phyloP scores from a whole-genome alignment of 2,888 invertebrate genomes.

The Agrochola lychnidis region DNA sequence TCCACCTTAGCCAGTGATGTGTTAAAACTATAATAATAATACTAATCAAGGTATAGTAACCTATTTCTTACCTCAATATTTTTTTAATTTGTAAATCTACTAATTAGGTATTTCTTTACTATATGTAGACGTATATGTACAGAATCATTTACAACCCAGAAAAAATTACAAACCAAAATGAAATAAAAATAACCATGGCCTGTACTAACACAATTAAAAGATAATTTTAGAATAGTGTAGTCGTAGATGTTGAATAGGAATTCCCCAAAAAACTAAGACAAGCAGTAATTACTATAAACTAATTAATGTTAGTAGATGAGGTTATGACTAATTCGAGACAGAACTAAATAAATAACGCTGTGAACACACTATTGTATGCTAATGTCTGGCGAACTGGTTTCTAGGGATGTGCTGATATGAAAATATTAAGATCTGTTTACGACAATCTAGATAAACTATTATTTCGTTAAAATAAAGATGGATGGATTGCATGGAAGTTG shows the following conservation, averaged over 20 bases:
- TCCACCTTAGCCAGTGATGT: not conserved
- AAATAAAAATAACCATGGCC: not conserved
- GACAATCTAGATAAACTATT: not conserved
- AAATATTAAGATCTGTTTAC: not conserved
- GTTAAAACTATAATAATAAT: not conserved
- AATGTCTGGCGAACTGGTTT: constrained; percentile 43
- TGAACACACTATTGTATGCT: constrained; percentile 63
- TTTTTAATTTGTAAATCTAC: no score
- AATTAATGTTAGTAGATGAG: constrained; percentile 39
- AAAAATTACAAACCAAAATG: no score
- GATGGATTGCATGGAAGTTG: not conserved
- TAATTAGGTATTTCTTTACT: not conserved
- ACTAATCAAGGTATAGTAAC: no score
- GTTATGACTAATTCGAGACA: constrained; percentile 23
- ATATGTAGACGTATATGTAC: not conserved
- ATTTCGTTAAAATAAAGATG: not conserved
- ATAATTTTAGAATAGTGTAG: not conserved
- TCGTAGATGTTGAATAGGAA: not conserved
- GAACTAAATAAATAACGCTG: constrained; percentile 52
- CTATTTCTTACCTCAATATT: not conserved
- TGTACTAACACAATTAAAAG: not conserved
- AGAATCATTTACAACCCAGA: not conserved
- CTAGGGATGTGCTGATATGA: constrained; percentile 52
- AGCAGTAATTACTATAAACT: constrained; percentile 35
- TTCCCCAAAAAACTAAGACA: constrained; percentile 39